phyloP scores from a whole-genome alignment of 1,140 invertebrate genomes.

The Gonatopus flavifemur region DNA sequence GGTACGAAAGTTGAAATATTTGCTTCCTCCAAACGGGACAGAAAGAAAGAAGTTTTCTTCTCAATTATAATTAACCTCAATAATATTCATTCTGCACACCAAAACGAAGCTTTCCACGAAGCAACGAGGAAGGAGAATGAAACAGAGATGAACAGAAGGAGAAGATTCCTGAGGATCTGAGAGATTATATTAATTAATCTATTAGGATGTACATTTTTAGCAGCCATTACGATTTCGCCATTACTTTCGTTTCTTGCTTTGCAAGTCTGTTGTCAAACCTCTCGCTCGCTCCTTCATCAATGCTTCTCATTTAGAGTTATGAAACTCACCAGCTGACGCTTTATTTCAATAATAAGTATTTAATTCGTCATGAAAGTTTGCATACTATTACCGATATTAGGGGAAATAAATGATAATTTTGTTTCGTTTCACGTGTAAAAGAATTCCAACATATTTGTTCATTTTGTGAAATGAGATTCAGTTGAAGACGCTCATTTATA shows the following conservation, averaged over 20 bases:
- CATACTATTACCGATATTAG: too few relatives aligned
- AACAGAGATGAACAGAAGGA: too few relatives aligned
- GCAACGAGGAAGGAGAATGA: constrained; percentile 17
- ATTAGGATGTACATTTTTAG: constrained; percentile 43
- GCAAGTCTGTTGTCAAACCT: constrained; percentile 18
- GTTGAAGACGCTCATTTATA: too few relatives aligned
- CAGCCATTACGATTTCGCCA: constrained; percentile 1
- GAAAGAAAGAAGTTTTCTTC: constrained; percentile 23
- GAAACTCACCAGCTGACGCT: constrained; percentile 17
- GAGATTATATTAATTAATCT: constrained; percentile 42
- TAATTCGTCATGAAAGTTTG: too few relatives aligned
- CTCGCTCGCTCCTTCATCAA: constrained; percentile 16
- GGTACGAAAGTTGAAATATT: constrained; percentile 32
- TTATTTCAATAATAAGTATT: too few relatives aligned
- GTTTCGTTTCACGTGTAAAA: too few relatives aligned
- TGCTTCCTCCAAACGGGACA: too few relatives aligned
- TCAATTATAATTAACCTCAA: constrained; percentile 43
- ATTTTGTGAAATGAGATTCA: too few relatives aligned
- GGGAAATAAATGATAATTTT: too few relatives aligned
- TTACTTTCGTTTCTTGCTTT: constrained; percentile 13
- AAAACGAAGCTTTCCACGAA: constrained; percentile 27
- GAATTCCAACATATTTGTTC: too few relatives aligned
- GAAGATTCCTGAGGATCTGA: too few relatives aligned
- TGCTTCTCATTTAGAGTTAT: too few relatives aligned
- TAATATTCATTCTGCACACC: constrained; percentile 32